Conservation (phyloP, 2,113 vertebrate genomes). For the Balaeniceps rex region DNA sequence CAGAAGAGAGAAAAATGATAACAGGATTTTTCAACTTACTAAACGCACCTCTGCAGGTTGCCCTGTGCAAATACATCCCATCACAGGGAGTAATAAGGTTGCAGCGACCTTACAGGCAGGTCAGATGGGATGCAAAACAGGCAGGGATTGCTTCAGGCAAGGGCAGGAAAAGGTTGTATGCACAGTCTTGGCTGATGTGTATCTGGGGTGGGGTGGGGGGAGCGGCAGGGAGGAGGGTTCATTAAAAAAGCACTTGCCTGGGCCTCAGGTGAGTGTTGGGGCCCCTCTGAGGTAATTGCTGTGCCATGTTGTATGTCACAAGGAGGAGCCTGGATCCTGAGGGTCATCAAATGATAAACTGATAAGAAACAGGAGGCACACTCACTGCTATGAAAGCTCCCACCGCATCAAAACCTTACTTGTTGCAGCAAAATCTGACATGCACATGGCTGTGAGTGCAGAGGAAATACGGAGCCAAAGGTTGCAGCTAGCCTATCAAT, state of each 20-base stretch:
- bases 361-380: not conserved
- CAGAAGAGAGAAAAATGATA: not conserved
- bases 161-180: not conserved
- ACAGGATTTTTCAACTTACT: not conserved
- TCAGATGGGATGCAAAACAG: not conserved
- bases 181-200: not conserved
- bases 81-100: not conserved
- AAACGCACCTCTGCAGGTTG: not conserved
- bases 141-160: not conserved
- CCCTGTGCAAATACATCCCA: not conserved
- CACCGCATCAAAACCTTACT: not conserved
- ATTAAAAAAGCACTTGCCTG: not conserved
- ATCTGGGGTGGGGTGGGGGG: not conserved
- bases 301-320: not conserved
- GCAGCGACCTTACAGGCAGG: not conserved
- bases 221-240: rapidly evolving
- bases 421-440: not conserved
- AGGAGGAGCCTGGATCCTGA: not conserved
- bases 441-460: not conserved
- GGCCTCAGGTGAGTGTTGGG: not conserved
- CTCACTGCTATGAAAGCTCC: not conserved
- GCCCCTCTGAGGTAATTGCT: not conserved
- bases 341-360: not conserved
- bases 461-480: not conserved
- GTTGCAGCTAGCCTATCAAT: not conserved